Evolutionary conservation across 2,113 vertebrate species (phyloP), one percentile per base, ranked within the genome.

Genomic region (Crocuta crocuta): DNA sequence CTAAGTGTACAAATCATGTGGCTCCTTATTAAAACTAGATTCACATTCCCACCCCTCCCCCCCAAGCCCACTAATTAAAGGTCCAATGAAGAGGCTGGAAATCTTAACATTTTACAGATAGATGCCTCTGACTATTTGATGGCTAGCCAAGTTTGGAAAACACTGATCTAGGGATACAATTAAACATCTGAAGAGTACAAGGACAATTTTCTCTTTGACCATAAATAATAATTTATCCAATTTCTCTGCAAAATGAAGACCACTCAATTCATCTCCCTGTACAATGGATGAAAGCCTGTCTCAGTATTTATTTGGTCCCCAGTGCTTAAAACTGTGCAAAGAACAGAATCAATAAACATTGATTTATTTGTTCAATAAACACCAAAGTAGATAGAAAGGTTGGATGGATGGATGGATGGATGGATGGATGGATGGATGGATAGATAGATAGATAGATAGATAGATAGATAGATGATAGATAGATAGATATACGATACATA

Each of bases 161-260:
- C 5, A 33, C 2, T 45, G 24, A 15, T 55, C n/a, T 82, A 93
- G 8, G 61, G 31, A 88, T 89, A 96, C 9, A 86, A 65, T 48
- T 76, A 92, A 73, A 26, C 15, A 79, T 82, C 35, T 94, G 48
- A 83, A 82, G 31, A 91, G 43, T 43, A 48, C 8, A 26, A 91
- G 81, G 91, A 93, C 21, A 53, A 82, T 68, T 94, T 95, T 80
- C 21, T 89, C 68, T 68, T 91, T 79, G 33, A 53, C 88, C 83
- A 53, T 58, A 92, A 83, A 39, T 53, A 70, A 78, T 63, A 79
- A 97, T 48, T n/a, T 65, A 65, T 33, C 7, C 3, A 35, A 76
- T 89, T 96, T 92, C 80, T 90, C 7, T 93, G n/a, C 35, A 90
- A 78, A 71, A 35, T 88, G 45, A 84, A 86, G 50, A 48, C n/a